Percentiles rank a stretch among this genome's conserved stretches.
phyloP scores from a whole-genome alignment of 2,888 invertebrate species.

The Eledone cirrhosa region DNA sequence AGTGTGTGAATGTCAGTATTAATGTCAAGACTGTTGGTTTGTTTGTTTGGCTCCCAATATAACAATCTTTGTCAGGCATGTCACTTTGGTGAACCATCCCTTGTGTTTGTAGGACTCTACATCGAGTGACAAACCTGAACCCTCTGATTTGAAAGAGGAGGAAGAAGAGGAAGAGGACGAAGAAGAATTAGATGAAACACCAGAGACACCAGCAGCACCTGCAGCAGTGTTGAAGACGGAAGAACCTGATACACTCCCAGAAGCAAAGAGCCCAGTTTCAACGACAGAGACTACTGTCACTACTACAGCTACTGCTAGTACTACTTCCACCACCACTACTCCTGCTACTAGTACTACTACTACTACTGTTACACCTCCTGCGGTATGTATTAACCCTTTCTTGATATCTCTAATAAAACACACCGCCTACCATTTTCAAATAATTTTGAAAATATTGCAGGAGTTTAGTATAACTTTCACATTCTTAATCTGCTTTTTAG shows the following conservation, averaged over 20 bases:
- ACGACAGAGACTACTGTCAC: background rate
- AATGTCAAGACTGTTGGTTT: no score
- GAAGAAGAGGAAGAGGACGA: slow-evolving; percentile 10
- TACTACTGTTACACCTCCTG: no score
- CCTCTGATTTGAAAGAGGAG: background rate
- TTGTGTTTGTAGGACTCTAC: slow-evolving; percentile 15
- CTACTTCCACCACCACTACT: background rate
- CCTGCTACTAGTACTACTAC: background rate
- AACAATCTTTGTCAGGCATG: background rate
- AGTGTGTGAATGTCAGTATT: no score
- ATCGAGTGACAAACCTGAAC: background rate
- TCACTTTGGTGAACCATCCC: background rate
- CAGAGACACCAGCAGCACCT: background rate
- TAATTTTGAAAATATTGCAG: no score
- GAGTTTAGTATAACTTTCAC: no score
- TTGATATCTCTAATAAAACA: no score
- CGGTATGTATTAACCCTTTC: no score
- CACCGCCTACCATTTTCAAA: no score
- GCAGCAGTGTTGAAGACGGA: background rate
- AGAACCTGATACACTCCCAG: background rate
- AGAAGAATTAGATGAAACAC: background rate
- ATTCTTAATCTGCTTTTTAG: no score
- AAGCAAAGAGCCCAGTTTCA: background rate
- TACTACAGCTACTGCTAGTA: background rate
- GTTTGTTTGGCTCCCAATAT: no score